Evolutionary conservation across 2,113 vertebrate species (phyloP), one percentile per base, ranked within the genome.

Genomic region (Tachysurus fulvidraco): DNA sequence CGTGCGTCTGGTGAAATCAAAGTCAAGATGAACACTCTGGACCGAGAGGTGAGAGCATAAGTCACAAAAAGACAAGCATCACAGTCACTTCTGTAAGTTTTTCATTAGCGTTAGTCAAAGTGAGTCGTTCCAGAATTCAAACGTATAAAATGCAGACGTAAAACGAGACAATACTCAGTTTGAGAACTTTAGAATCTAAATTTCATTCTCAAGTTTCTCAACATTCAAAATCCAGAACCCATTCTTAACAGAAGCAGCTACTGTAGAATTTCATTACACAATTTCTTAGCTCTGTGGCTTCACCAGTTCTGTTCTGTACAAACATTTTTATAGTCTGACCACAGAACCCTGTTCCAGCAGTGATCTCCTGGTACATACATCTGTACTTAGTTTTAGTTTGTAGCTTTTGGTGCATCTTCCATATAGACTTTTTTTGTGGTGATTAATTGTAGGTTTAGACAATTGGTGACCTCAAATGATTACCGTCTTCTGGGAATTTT

Each of bases 41-140:
- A 99, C 87, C 94, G 98, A 94, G 98, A 99, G 96, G 98, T 99
- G 44, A 74, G 85, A 14, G 30, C 57, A 28, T 85, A 25, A 52
- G 13, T 74, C 25, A 28, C 14, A 54, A 50, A 77, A 77, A 52
- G 19, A 23, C 13, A 50, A 4, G 13, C 1, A 4, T 54, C 12
- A 28, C 25, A 17, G 1, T 17, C 46, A 17, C 6, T 10, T 5
- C 13, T 71, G 64, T 67, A 36, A 23, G 21, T 25, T 50, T 12
- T 1, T 13, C 25, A 77, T n/a, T 23, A 28, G 46, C 21, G 1
- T 74, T 23, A 6, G 5, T 74, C 12, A 77, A 77, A 52, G 46
- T 17, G 25, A 52, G 5, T 8, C n/a, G n/a, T n/a, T n/a, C n/a
- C n/a, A n/a, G n/a, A n/a, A n/a, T n/a, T n/a, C 11, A 77, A n/a